Conservation (phyloP, 2,113 vertebrate species). For the Sebastes schlegelii region DNA sequence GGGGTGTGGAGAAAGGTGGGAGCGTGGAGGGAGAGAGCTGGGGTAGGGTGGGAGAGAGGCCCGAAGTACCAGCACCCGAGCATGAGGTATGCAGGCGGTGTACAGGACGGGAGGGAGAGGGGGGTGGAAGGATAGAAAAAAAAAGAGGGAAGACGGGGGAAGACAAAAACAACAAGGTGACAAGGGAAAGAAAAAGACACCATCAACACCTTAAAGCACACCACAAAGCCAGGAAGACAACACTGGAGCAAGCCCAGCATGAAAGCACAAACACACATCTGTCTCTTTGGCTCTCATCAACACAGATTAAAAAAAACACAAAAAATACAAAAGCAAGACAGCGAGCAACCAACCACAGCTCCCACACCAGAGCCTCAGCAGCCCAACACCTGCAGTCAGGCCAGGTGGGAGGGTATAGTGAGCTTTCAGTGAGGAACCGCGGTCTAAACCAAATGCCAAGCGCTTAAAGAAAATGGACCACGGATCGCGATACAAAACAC, state of each 20-base stretch:
- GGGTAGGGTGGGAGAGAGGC: conserved; percentile 46
- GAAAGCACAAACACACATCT: conserved; percentile 48
- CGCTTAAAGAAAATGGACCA: too few relatives aligned
- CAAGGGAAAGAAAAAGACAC: conserved; percentile 85
- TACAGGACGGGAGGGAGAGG: conserved; percentile 23
- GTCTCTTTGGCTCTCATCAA: conserved; percentile 18
- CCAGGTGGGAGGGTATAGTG: not conserved
- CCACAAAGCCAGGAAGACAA: conserved; percentile 80
- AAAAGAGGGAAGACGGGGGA: conserved; percentile 27
- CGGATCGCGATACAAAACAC: too few relatives aligned
- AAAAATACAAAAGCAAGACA: conserved; percentile 27
- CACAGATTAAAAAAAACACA: conserved; percentile 10
- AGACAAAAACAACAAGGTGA: conserved; percentile 73
- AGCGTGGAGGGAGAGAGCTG: conserved; percentile 79
- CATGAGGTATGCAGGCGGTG: conserved; percentile 58
- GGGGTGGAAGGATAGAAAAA: conserved; percentile 7
- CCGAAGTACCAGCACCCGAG: conserved; percentile 70
- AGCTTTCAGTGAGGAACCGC: not conserved
- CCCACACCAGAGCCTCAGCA: conserved; percentile 31
- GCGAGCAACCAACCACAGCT: conserved; percentile 30
- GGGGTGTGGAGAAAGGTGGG: conserved; percentile 82
- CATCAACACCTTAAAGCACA: conserved; percentile 85
- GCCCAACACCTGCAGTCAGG: conserved; percentile 44
- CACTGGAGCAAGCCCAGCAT: conserved; percentile 70
- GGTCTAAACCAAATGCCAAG: too few relatives aligned